Base-by-base conservation (phyloP, 2,113 vertebrate genomes). In the Myotis davidii region DNA sequence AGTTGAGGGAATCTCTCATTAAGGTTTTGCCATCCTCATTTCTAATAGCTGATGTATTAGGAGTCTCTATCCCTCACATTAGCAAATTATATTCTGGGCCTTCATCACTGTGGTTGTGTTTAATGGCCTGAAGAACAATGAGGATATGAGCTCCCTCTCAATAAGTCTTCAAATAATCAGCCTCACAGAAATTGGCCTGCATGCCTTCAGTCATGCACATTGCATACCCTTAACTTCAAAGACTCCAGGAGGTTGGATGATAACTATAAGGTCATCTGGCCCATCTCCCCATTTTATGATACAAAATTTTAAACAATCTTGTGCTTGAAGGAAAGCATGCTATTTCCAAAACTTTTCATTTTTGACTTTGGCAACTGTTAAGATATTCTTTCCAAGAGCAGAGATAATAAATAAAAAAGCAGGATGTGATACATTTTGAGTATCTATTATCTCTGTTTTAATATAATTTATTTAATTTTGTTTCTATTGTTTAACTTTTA, bases 141-240 rank as follows among this genome's bases (percentile, higher is more conserved):
- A 97, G 64, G 56, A 94, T 45, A 50, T 91, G 45, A 56, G 37
- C n/a, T 86, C 42, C 34, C 48, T 94, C 45, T 96, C 94, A 94
- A 69, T 85, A 94, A 95, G 56, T 45, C 84, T 84, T 87, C 89
- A 86, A 96, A 76, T 94, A 96, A 96, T 92, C 82, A 94, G 32
- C 54, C 84, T 95, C 90, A 90, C 9, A 90, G 77, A 96, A 94
- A 93, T 85, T 52, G 12, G 59, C 82, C 84, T 50, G 39, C 2
- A 45, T 67, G 67, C 45, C 59, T 91, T 81, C 42, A 82, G 39
- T 89, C 25, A 70, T 95, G 91, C 94, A n/a, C 21, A 27, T 37
- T 50, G 52, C 34, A 64, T 32, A 32, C 23, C 34, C 17, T 52
- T 73, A 92, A 77, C 65, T 94, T 94, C 90, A 97, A 86, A 93